Evolutionary conservation across 2,888 invertebrate species (phyloP).

Genomic region (Drosophila niveifrons): DNA sequence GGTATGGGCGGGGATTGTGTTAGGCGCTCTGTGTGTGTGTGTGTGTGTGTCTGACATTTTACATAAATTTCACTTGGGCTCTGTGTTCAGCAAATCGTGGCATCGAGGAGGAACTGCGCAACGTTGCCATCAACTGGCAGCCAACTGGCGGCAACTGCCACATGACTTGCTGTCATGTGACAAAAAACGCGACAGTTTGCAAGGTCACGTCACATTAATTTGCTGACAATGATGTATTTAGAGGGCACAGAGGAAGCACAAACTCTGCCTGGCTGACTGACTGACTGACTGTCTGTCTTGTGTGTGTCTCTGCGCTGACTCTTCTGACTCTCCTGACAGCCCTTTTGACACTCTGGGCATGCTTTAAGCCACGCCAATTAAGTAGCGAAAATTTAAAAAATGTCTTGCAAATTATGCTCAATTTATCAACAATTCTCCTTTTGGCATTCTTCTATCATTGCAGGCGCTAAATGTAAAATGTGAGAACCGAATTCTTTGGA

Average conservation of each 20-base stretch:
- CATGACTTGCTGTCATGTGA: constrained; percentile 72
- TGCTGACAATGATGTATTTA: constrained; percentile 81
- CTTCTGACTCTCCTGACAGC: constrained; percentile 1
- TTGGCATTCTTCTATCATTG: constrained; percentile 33
- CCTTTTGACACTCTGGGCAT: constrained; percentile 28
- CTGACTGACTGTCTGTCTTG: constrained; percentile 2
- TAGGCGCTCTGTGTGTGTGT: constrained; percentile 33
- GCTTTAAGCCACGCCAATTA: constrained; percentile 71
- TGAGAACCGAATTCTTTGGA: constrained; percentile 6
- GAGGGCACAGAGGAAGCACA: constrained; percentile 24
- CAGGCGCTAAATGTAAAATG: constrained; percentile 53
- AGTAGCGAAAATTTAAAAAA: constrained; percentile 54
- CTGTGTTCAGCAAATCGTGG: constrained; percentile 58
- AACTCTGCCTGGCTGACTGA: constrained; percentile 1
- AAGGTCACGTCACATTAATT: constrained; percentile 83
- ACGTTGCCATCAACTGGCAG: constrained; percentile 37
- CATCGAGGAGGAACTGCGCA: constrained; percentile 59
- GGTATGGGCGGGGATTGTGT: constrained; percentile 3
- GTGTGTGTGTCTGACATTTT: constrained; percentile 64
- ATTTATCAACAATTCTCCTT: constrained; percentile 17
- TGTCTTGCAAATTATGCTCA: constrained; percentile 48
- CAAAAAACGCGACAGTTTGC: constrained; percentile 79
- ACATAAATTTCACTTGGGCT: constrained; percentile 77
- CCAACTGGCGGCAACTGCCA: constrained; percentile 47
- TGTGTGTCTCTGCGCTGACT: no score